A percentile compares a stretch with the other conserved stretches of the same genome.
These are phyloP conservation scores for Aldabrachelys gigantea DNA, from an alignment of 2,113 vertebrate genomes.

Conservation along the genomic window DNA sequence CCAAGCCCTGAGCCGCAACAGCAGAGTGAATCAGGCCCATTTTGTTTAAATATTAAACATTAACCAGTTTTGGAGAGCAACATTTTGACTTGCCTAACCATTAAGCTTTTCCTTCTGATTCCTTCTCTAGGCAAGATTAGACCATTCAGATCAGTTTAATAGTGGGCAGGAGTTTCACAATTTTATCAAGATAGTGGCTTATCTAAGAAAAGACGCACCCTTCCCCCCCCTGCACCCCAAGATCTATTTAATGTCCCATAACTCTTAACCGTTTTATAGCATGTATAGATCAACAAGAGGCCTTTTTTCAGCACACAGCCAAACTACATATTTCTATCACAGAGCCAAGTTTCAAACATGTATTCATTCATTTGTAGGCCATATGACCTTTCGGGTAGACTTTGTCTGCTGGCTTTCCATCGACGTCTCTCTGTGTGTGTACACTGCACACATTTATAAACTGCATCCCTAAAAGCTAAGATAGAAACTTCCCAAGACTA, in stretches of 20 bases:
- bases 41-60: background rate
- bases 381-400: background rate
- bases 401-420: background rate
- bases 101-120: background rate
- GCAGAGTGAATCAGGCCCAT: background rate
- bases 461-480: background rate
- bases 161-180: background rate
- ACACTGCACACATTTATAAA: background rate
- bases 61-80: background rate
- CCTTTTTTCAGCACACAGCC: background rate
- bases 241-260: background rate
- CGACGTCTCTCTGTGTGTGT: background rate
- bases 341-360: background rate
- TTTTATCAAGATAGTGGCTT: background rate
- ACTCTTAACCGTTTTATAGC: background rate
- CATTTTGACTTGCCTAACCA: background rate
- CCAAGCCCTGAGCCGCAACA: background rate
- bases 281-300: background rate
- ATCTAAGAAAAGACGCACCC: background rate
- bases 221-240: too few species aligned
- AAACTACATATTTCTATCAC: background rate
- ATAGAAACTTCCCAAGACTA: background rate
- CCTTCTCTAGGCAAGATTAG: background rate
- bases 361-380: background rate
- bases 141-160: background rate